Evolutionary conservation across 1,140 invertebrate species (phyloP), one percentile per base, ranked within the genome.

Genomic region (Meloidogyne exigua): DNA sequence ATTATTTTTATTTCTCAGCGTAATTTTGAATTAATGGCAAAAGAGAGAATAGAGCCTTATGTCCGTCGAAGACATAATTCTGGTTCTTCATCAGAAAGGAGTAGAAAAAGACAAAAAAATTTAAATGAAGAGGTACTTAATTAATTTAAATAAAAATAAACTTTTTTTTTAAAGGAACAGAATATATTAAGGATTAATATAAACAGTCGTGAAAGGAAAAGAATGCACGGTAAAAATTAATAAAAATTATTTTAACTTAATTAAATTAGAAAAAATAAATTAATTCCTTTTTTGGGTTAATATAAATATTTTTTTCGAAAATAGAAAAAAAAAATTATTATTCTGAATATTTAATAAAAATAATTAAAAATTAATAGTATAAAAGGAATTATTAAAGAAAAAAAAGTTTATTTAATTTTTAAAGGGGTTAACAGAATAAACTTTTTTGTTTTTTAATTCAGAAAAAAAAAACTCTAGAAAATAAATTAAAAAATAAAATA

Each of bases 171-270:
- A n/a, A n/a, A 79, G 80, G 79, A 81, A 42, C 81, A 81, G 32
- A 66, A 74, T 39, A 80, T 72, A 10, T 23, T 96, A 11, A 90
- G 95, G 68, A 89, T 96, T 75, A 95, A 94, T 84, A 95, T 97
- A 75, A 97, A 97, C 89, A 94, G 94, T 0, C 89, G 95, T 62
- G 95, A 97, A 88, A 90, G 95, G 57, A 89, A 94, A 85, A 90
- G 95, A 86, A 97, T 97, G 95, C 95, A 97, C 86, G 95, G 69
- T 71, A 69, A 69, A 21, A 23, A 26, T 5, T 10, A 11, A 26
- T 32, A 72, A 3, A 42, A 39, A 18, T 26, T 23, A 4, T 25
- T 39, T 25, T 18, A 4, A 39, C 5, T 15, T 26, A 18, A n/a
- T n/a, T n/a, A n/a, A n/a, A n/a, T n/a, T n/a, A n/a, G n/a, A n/a